Evolutionary conservation across 2,113 vertebrate species (phyloP), one percentile per base, ranked within the genome.

Genomic region (Syngnathoides biaculeatus): DNA sequence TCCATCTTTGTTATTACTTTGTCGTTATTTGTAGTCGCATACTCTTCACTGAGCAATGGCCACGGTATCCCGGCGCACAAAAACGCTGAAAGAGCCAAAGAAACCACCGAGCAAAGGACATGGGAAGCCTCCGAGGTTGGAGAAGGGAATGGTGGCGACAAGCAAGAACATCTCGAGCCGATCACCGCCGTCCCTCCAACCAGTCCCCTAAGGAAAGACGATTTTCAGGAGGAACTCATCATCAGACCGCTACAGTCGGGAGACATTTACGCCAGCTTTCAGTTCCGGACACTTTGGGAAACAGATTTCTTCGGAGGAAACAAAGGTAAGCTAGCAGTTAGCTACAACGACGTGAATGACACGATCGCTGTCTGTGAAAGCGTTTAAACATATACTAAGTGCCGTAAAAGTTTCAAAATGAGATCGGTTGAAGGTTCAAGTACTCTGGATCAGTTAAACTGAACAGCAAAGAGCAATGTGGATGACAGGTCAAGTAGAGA

Each of bases 281-380:
- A 98, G 88, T 98, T 98, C 87, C 93, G 94, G 55, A 97, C 94
- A 22, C 89, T 93, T 14, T 95, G 95, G 95, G 93, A 97, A 39
- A 91, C 90, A 0, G 94, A 95, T 63, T 89, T 92, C 77, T 78
- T 79, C 56, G 81, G 86, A 61, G 89, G 84, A 69, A 90, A 90
- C 67, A 92, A 90, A 89, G 93, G 94, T 94, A 72, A 80, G 81
- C 59, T 69, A 67, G 52, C 65, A 58, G 42, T 64, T 71, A 69
- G 65, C 55, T 22, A 62, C 20, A 62, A 43, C 13, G 38, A n/a
- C n/a, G 42, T 62, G 4, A 50, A 50, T n/a, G 48, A 7, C 19
- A 7, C 53, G 2, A 15, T 2, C 14, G 24, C 22, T 55, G 12
- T 14, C 53, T 24, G 26, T 17, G 53, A 56, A 11, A 4, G 12